Base-by-base conservation (phyloP, 2,113 vertebrate genomes). In the Cinclus mexicanus region DNA sequence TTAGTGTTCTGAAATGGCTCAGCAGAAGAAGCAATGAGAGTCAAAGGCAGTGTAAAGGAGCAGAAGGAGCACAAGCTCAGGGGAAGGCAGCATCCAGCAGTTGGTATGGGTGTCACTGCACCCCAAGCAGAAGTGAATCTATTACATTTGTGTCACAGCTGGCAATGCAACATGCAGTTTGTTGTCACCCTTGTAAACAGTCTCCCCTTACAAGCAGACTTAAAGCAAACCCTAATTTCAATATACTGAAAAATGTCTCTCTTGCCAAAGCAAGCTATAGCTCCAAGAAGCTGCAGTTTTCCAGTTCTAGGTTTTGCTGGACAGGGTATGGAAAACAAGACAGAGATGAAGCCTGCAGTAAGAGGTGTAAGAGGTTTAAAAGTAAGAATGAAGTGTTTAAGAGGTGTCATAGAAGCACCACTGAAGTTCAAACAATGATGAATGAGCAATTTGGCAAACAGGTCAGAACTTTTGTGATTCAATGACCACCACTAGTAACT, bases 401-500 rank as follows among this genome's bases (percentile, higher is more conserved):
- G 19, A 60, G 14, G 44, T 49, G 31, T 50, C 78, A 76, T 0
- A 68, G 50, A 81, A 63, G 23, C 47, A 75, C 69, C 37, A 37
- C 1, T 59, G 37, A 84, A 65, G 41, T 76, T 1, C 35, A 35
- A 84, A 52, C 31, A 29, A 55, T 3, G 11, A 56, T 4, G 18
- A 78, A 72, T 37, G 4, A 83, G 31, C 13, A 31, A 28, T 56
- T 53, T 55, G 67, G 44, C 56, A 71, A 53, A 74, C 6, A 14
- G 28, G 37, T 72, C 65, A 71, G 23, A 92, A 83, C 49, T 53
- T 79, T 0, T 1, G 25, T 33, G 50, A 86, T 76, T 90, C n/a
- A 28, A 26, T 0, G 0, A 41, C 22, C 23, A 77, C 25, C 37
- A 72, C 53, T 10, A 68, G 3, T 49, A 41, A 31, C 28, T 17